Evolutionary conservation across 2,888 invertebrate genomes (phyloP), one percentile per base, ranked within the genome.

Genomic region (Danaus chrysippus): DNA sequence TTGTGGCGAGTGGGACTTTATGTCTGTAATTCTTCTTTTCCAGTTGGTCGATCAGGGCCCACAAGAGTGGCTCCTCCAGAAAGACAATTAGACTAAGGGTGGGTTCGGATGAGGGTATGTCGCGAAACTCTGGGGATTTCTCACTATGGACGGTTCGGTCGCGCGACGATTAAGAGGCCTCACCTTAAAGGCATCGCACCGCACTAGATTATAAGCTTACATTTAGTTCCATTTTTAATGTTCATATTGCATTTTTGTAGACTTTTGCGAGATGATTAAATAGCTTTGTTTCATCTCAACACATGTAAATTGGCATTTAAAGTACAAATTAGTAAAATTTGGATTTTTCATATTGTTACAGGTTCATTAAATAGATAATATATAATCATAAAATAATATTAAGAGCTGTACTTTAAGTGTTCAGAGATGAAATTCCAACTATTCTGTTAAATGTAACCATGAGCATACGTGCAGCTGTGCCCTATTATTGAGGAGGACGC

Each of bases 341-440:
- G 83, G 87, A 90, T 88, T 89, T 87, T 87, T 90, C 82, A 82
- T 88, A 87, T 91, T 90, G 90, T 91, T 91, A 87, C 90, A 91
- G 90, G 90, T 91, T 90, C 88, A 89, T 89, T 89, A 89, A 34
- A 90, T 87, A 83, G 83, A 82, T 88, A 88, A 90, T 81, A 34
- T 84, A 83, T 82, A 83, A 83, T 76, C 77, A 82, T 86, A 86
- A 81, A 84, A 80, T 88, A 89, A 86, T 87, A 79, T 87, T 89
- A 89, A 90, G 88, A 88, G 86, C 87, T 87, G 90, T 91, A 90
- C 90, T 91, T 90, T 91, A 90, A 90, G 90, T 91, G 90, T 90
- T 90, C 88, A 87, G 88, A 88, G 88, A 87, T 84, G 81, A 82
- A 78, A 82, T 83, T 76, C 82, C 81, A 80, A 85, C 77, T 82